Evolutionary conservation across 2,113 vertebrate genomes (phyloP).

Genomic region (Saguinus midas): DNA sequence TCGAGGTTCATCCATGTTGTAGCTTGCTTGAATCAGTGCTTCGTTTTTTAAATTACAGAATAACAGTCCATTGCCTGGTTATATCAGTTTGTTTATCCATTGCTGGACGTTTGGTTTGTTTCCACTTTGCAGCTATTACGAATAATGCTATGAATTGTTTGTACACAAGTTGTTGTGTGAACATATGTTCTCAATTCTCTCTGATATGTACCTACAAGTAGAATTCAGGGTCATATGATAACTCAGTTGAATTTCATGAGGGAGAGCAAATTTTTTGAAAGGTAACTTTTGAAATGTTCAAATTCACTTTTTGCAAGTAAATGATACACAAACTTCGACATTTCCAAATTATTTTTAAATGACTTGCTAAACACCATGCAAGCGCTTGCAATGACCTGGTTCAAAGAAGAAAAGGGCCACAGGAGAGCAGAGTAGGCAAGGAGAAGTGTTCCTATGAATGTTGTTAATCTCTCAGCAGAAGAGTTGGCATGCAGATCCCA

Average conservation of each 20-base stretch:
- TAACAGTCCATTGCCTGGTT: not conserved
- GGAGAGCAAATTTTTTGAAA: constrained; percentile 19
- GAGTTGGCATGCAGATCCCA: not conserved
- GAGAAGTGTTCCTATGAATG: not conserved
- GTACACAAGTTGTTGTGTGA: not conserved
- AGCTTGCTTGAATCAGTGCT: not conserved
- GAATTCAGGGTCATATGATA: constrained; percentile 19
- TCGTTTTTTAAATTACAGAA: constrained; percentile 3
- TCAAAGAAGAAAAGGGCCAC: not conserved
- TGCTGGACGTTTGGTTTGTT: not conserved
- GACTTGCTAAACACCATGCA: not conserved
- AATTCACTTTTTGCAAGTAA: not conserved
- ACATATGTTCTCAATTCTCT: not conserved
- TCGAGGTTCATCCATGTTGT: not conserved
- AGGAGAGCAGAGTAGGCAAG: not conserved
- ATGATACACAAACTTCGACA: not conserved
- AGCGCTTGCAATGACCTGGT: not conserved
- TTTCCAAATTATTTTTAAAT: not conserved
- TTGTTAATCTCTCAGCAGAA: constrained; percentile 24
- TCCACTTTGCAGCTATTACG: not conserved
- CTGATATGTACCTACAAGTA: not conserved
- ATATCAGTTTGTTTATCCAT: not conserved
- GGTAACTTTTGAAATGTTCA: not conserved
- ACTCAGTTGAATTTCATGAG: constrained; percentile 21
- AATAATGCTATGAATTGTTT: not conserved